Evolutionary conservation across 2,888 invertebrate genomes (phyloP).

Genomic region (Fabriciana adippe): DNA sequence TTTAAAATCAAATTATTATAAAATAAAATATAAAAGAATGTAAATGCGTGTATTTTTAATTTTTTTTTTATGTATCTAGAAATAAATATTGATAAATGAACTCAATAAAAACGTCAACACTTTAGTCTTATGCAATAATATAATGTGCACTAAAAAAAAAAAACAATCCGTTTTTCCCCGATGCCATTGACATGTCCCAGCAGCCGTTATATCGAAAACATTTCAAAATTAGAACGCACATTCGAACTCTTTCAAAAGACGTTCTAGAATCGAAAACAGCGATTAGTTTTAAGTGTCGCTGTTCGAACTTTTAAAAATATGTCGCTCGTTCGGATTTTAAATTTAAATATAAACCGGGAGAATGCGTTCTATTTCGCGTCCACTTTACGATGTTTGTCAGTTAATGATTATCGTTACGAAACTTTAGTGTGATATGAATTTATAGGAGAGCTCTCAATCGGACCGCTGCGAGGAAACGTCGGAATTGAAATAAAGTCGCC

Average conservation of each 20-base stretch:
- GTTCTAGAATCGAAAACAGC: conserved; percentile 79
- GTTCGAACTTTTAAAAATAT: conserved; percentile 82
- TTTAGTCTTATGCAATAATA: conserved; percentile 15
- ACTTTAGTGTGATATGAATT: conserved; percentile 65
- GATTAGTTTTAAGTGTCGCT: conserved; percentile 79
- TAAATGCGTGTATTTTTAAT: too few relatives aligned
- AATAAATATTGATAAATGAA: conserved; percentile 8
- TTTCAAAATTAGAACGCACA: conserved; percentile 76
- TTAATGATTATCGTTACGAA: conserved; percentile 71
- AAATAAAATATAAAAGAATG: too few relatives aligned
- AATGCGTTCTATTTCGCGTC: conserved; percentile 76
- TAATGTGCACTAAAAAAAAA: conserved; percentile 21
- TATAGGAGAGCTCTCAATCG: conserved; percentile 47
- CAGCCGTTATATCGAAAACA: conserved; percentile 78
- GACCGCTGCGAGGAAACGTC: conserved; percentile 7
- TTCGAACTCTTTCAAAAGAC: conserved; percentile 77
- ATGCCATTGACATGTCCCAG: conserved; percentile 63
- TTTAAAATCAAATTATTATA: too few relatives aligned
- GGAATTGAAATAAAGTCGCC: not conserved
- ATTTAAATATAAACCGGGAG: conserved; percentile 73
- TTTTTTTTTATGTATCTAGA: not conserved
- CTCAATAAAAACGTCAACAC: conserved; percentile 7
- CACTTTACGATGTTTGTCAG: conserved; percentile 78
- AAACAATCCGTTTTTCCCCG: conserved; percentile 50
- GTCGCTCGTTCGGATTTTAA: conserved; percentile 76